phyloP scores from a whole-genome alignment of 2,797 vertebrate genomes.

The Gymnodraco acuticeps region DNA sequence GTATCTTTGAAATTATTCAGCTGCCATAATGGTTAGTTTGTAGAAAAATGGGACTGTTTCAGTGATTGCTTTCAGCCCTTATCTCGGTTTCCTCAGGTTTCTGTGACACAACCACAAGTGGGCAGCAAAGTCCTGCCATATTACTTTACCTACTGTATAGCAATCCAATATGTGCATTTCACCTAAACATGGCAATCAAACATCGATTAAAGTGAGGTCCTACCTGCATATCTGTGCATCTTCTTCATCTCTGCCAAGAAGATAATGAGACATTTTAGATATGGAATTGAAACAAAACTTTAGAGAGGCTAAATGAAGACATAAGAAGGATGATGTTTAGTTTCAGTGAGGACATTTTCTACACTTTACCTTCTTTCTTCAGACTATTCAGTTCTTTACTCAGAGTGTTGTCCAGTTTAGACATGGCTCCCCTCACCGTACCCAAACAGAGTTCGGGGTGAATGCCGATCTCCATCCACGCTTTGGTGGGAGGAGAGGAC shows the following conservation, averaged over 20 bases:
- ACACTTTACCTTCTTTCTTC: slow-evolving; percentile 66
- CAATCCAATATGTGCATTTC: neutral
- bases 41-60: neutral
- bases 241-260: slow-evolving; percentile 75
- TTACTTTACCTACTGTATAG: neutral
- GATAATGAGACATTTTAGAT: neutral
- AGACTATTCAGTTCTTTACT: slow-evolving; percentile 57
- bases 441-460: slow-evolving; percentile 71
- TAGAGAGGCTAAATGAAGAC: neutral
- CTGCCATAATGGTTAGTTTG: no score
- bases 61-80: neutral
- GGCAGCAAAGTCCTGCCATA: neutral
- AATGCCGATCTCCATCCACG: slow-evolving; percentile 64
- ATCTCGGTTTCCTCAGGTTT: neutral
- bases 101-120: neutral
- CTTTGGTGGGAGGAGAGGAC: slow-evolving; percentile 54
- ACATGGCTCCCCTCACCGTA: slow-evolving; percentile 61
- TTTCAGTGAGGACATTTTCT: neutral
- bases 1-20: neutral
- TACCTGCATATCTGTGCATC: slow-evolving; percentile 78
- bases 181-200: no score
- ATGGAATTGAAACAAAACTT: neutral
- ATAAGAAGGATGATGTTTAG: neutral
- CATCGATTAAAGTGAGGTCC: neutral
- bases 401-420: slow-evolving; percentile 51